phyloP scores from a whole-genome alignment of 1,140 invertebrate species.

The Cataglyphis hispanica region DNA sequence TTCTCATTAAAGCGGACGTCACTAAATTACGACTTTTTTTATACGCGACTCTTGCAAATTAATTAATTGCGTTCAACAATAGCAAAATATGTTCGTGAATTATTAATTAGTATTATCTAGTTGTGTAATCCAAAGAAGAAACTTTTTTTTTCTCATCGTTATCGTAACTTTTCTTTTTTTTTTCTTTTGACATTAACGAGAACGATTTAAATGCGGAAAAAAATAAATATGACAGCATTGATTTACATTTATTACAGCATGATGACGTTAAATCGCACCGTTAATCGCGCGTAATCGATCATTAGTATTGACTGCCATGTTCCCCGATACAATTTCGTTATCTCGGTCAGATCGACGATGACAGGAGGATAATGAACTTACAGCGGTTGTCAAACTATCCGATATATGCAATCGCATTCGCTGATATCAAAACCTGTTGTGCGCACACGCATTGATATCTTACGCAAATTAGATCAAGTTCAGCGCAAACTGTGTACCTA shows the following conservation, averaged over 20 bases:
- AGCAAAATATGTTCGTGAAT: neutral
- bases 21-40: constrained; percentile 3
- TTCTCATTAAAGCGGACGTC: constrained; percentile 28
- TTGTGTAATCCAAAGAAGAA: neutral
- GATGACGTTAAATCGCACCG: constrained; percentile 35
- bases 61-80: neutral
- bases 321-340: constrained; percentile 58
- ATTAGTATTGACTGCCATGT: constrained; percentile 37
- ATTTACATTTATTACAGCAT: constrained; percentile 2
- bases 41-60: neutral
- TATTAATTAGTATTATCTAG: neutral
- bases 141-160: neutral
- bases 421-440: constrained; percentile 43
- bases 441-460: constrained; percentile 35
- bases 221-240: neutral
- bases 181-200: too few relatives aligned
- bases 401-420: constrained; percentile 33
- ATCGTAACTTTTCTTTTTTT: neutral
- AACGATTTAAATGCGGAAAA: neutral
- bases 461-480: constrained; percentile 54
- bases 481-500: neutral
- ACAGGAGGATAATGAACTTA: constrained; percentile 63
- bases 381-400: constrained; percentile 62
- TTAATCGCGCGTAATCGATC: constrained; percentile 53
- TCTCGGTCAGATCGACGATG: constrained; percentile 60